Conservation (phyloP, 2,113 vertebrate genomes). For the Damaliscus lunatus region DNA sequence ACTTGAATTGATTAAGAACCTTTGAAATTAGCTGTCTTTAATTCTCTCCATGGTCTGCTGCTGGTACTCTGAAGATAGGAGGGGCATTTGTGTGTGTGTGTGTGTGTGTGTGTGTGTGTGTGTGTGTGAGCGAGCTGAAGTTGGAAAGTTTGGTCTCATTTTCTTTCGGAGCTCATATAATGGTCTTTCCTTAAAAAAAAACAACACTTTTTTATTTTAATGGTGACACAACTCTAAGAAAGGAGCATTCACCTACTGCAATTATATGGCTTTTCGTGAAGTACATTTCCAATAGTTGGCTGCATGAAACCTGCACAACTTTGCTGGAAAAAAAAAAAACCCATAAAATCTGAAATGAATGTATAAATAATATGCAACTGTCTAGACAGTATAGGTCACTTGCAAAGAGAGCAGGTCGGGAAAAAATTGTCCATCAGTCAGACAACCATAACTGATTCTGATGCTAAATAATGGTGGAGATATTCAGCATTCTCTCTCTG, state of each 20-base stretch:
- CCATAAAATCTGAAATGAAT: conserved; percentile 90
- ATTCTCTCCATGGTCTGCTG: conserved; percentile 29
- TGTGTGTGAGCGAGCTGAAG: neutral
- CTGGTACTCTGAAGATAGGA: neutral
- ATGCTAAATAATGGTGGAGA: conserved; percentile 98
- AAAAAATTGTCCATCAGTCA: conserved; percentile 99
- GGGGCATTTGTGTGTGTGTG: neutral
- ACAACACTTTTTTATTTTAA: neutral
- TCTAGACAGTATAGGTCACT: conserved; percentile 98
- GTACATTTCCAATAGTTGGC: conserved; percentile 52
- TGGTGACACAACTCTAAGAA: neutral
- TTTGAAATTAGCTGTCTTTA: conserved; percentile 76
- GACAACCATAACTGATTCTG: conserved; percentile 99
- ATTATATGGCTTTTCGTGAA: neutral
- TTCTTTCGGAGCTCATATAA: neutral
- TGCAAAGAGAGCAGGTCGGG: conserved; percentile 93
- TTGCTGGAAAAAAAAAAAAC: conserved; percentile 68
- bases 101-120: neutral
- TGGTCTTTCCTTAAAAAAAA: neutral
- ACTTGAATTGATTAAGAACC: conserved; percentile 71
- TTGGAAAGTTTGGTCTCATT: neutral
- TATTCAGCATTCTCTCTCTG: conserved; percentile 98
- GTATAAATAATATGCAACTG: conserved; percentile 95
- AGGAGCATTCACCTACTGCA: neutral
- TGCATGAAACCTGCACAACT: conserved; percentile 76